phyloP scores from a whole-genome alignment of 2,888 invertebrate species.

The Mesorhabditis spiculigera region DNA sequence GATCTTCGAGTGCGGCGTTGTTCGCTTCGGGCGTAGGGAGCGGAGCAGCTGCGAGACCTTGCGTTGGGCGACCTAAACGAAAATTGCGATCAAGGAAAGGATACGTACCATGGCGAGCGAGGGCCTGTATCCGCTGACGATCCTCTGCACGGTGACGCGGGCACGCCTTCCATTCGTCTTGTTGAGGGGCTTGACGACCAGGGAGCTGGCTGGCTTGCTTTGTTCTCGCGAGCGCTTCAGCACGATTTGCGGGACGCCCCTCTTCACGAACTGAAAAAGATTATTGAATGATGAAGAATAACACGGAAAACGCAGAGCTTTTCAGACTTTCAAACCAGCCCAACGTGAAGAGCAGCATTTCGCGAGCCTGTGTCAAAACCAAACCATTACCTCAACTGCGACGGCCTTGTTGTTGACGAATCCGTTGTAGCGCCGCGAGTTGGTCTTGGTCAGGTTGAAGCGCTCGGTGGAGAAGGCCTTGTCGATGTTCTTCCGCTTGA shows the following conservation, averaged over 20 bases:
- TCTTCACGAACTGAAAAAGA: constrained; percentile 4
- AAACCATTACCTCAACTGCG: constrained; percentile 66
- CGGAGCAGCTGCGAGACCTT: constrained; percentile 40
- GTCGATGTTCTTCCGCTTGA: constrained; percentile 50
- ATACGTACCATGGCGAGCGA: constrained; percentile 14
- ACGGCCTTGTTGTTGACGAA: constrained; percentile 85
- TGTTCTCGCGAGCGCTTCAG: no score
- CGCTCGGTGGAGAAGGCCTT: constrained; percentile 68
- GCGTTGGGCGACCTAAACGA: constrained; percentile 38
- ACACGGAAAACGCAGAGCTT: no score
- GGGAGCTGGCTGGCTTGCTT: constrained; percentile 3
- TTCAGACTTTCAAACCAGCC: no score
- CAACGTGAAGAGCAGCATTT: no score
- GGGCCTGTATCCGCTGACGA: constrained; percentile 28
- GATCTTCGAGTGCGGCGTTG: constrained; percentile 31
- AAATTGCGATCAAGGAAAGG: background rate
- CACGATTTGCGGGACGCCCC: background rate
- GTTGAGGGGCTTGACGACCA: constrained; percentile 17
- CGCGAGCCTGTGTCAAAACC: background rate
- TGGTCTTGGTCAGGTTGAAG: constrained; percentile 85
- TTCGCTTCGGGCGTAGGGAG: constrained; percentile 30
- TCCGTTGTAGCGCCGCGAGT: constrained; percentile 90
- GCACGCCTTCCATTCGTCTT: constrained; percentile 28
- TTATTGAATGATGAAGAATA: background rate
- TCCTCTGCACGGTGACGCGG: constrained; percentile 22